Evolutionary conservation across 2,888 invertebrate species (phyloP), one percentile per base, ranked within the genome.

Genomic region (Heliconius ethilla): DNA sequence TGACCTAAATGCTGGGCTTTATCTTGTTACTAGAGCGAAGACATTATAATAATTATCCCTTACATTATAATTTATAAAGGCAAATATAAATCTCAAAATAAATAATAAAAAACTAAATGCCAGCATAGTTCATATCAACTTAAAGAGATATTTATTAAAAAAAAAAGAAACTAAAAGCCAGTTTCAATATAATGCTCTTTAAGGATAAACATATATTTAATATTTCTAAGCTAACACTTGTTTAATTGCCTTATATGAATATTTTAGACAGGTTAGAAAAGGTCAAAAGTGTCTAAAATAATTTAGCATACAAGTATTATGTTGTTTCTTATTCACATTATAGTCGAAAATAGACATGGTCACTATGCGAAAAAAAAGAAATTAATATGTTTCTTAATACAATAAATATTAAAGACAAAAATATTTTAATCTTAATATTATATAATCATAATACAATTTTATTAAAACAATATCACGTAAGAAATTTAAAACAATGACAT

Each of bases 201-300:
- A 45, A 74, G 27, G n/a, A 45, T 65, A 63, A 6, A 29, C 22
- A 40, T 45, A 9, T 65, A 22, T 40, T 45, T 7, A 62, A 63
- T 33, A 67, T 63, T 51, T 51, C 40, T 63, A 75, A 70, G 75
- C 78, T 11, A 63, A 29, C 65, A 74, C 40, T 40, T 74, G 45
- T 74, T 72, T 65, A 65, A 63, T 63, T 65, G 40, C 40, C 63
- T 37, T 18, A 18, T 65, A 45, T 65, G 40, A 74, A 74, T 74
- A 65, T 45, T 45, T 74, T 27, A 74, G 62, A 74, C 63, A 37
- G 40, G 74, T 74, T 74, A 40, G 74, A 45, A 74, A 74, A 72
- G 62, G 74, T 74, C 74, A 74, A 15, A 73, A 11, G 69, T 69
- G 15, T 40, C 40, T 69, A 45, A 59, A 74, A 37, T 45, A 13